Conservation (phyloP, 2,113 vertebrate species). For the Aleadryas rufinucha region DNA sequence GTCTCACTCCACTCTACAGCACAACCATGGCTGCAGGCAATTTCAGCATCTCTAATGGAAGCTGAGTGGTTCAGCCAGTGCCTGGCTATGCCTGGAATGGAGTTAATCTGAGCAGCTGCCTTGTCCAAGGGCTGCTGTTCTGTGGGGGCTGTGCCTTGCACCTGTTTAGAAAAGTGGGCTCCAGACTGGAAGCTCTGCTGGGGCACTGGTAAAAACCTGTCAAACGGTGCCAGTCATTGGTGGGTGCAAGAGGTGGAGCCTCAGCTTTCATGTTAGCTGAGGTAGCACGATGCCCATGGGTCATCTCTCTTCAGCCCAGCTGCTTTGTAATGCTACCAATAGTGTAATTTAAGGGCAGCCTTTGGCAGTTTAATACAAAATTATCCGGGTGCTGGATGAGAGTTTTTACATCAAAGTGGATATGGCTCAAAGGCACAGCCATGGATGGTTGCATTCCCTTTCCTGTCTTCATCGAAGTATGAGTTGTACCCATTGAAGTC, state of each 20-base stretch:
- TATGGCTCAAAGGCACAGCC: not conserved
- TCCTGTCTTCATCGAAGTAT: not conserved
- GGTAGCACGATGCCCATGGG: not conserved
- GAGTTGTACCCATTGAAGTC: not conserved
- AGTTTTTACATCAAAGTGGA: not conserved
- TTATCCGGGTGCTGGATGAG: not conserved
- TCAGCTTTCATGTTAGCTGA: not conserved
- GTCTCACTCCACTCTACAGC: not conserved
- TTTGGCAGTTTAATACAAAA: not conserved
- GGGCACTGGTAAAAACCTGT: not conserved
- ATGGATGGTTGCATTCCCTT: not conserved
- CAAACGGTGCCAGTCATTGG: not conserved
- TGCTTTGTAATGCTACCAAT: not conserved
- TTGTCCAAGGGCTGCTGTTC: accelerated
- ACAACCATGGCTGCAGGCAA: not conserved
- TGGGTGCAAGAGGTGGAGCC: not conserved
- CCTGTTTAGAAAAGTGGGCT: not conserved
- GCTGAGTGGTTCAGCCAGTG: not conserved
- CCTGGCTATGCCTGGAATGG: not conserved
- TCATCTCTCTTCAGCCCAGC: not conserved
- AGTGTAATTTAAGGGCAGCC: not conserved
- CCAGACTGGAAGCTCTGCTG: not conserved
- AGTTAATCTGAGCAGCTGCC: not conserved
- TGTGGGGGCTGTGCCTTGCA: not conserved
- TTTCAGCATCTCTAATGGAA: not conserved